Evolutionary conservation across 2,113 vertebrate genomes (phyloP).

Genomic region (Puntigrus tetrazona): DNA sequence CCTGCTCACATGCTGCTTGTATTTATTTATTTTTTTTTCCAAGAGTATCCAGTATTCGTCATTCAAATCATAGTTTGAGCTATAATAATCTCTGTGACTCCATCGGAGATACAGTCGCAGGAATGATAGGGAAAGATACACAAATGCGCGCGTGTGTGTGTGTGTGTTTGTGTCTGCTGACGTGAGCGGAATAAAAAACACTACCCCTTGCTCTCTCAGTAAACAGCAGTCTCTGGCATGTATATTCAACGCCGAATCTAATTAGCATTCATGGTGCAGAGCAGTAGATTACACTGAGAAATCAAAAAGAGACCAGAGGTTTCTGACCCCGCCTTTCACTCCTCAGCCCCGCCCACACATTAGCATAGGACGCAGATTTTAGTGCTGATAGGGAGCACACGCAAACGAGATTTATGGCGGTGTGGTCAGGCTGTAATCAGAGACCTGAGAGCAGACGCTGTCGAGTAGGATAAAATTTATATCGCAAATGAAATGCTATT

Average conservation of each 20-base stretch:
- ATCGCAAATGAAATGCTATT: constrained; percentile 66
- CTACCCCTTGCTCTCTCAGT: constrained; percentile 9
- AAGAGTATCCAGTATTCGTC: neutral
- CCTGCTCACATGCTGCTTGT: constrained; percentile 23
- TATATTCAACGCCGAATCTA: constrained; percentile 47
- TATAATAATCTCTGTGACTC: constrained; percentile 35
- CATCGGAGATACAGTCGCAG: neutral
- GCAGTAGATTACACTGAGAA: constrained; percentile 52
- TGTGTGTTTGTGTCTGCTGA: constrained; percentile 10
- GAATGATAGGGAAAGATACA: neutral
- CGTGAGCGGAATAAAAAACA: constrained; percentile 52
- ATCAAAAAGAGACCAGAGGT: constrained; percentile 51
- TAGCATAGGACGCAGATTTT: constrained; percentile 56
- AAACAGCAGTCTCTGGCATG: constrained; percentile 37
- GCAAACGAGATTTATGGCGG: constrained; percentile 50
- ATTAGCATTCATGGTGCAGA: constrained; percentile 55
- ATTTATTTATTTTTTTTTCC: too few relatives aligned
- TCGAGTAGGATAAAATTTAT: constrained; percentile 55
- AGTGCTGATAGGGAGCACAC: constrained; percentile 60
- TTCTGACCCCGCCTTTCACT: constrained; percentile 61
- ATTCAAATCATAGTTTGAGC: constrained; percentile 16
- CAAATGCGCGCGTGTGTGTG: constrained; percentile 12
- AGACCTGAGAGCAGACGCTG: constrained; percentile 59
- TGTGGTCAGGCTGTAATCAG: constrained; percentile 63
- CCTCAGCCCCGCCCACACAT: constrained; percentile 45